Evolutionary conservation across 2,797 vertebrate genomes (phyloP).

Genomic region (Acrocephalus scirpaceus): DNA sequence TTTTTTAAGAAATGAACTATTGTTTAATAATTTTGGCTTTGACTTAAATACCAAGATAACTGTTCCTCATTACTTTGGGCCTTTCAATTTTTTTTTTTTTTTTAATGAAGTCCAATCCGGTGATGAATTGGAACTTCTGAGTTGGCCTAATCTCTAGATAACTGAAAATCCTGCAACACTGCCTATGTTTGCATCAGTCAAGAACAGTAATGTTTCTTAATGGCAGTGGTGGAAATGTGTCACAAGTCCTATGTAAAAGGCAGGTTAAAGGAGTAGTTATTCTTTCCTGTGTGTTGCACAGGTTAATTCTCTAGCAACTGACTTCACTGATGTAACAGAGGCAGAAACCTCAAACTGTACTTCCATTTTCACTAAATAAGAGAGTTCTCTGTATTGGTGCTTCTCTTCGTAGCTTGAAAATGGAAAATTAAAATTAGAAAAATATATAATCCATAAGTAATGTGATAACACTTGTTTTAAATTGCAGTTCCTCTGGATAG

Average conservation of each 20-base stretch:
- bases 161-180: not conserved
- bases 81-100: not conserved
- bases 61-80: not conserved
- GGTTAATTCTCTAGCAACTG: not conserved
- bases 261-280: not conserved
- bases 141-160: not conserved
- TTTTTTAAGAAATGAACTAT: not conserved
- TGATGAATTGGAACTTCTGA: not conserved
- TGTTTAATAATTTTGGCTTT: not conserved
- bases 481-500: not conserved
- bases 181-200: accelerated
- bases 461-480: not conserved
- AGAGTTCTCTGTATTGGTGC: not conserved
- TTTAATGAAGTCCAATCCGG: not conserved
- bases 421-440: not conserved
- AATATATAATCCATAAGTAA: not conserved
- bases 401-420: not conserved
- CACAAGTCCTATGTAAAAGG: not conserved
- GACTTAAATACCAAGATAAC: not conserved
- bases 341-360: not conserved
- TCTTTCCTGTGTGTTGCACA: not conserved
- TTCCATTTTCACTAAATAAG: not conserved
- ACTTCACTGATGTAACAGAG: not conserved
- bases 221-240: not conserved
- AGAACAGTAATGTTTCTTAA: not conserved